Evolutionary conservation across 2,113 vertebrate genomes (phyloP), one percentile per base, ranked within the genome.

Genomic region (Apodemus sylvaticus): DNA sequence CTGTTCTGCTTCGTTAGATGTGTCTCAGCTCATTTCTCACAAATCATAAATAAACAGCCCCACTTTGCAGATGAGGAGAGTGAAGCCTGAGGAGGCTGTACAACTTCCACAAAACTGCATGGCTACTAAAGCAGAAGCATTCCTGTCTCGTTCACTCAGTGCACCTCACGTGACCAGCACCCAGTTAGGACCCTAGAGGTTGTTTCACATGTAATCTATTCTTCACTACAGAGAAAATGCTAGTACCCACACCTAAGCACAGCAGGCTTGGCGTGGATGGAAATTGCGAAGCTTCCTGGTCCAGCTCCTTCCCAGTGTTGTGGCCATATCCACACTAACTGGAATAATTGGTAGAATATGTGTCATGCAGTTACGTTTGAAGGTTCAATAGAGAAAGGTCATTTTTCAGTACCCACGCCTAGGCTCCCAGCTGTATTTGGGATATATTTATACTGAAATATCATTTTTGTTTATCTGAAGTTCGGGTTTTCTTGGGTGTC

Each of bases 1-100:
- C 58, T 48, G 68, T 58, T 39, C 60, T 91, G 58, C 26, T 83
- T 58, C 58, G 53, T 39, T 76, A 70, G 42, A 68, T n/a, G 20
- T 51, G 81, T 64, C 22, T 60, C 73, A 39, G 81, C 86, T 86
- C 58, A 70, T 86, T 73, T 86, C 83, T 94, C 91, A 92, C 55
- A 92, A 31, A 93, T 45, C 29, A 22, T 14, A 31, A 74, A 48
- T 77, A 82, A 87, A 45, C 31, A 89, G 39, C 17, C 53, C 71
- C 42, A 66, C 77, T 91, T 78, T 91, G 7, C 20, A 77, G 76
- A 55, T 91, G 29, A 94, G n/a, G 36, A 90, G 5, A 19, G 3
- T 48, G 55, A 94, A 70, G 17, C 14, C 45, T 64, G 60, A 83
- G 78, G 86, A 89, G 87, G 83, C 53, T 26, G n/a, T 29, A 19